Evolutionary conservation across 1,140 invertebrate genomes (phyloP).

Genomic region (Thalassaphorura encarpata): DNA sequence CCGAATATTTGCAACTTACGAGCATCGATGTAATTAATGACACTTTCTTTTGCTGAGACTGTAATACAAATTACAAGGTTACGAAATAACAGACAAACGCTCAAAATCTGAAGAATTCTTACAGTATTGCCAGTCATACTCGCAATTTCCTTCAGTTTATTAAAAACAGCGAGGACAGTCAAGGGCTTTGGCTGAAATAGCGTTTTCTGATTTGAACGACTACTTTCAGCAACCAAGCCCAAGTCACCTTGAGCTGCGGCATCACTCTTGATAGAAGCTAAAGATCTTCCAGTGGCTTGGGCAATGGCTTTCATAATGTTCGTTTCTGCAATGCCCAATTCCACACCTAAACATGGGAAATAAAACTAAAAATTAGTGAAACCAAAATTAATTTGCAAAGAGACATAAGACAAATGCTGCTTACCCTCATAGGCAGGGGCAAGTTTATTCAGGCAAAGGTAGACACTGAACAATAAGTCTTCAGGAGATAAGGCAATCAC

Average conservation of each 20-base stretch:
- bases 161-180: slow-evolving; percentile 61
- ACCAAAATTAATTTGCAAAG: not conserved
- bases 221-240: slow-evolving; percentile 84
- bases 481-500: slow-evolving; percentile 76
- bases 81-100: not conserved
- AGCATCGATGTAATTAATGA: slow-evolving; percentile 85
- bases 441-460: slow-evolving; percentile 89
- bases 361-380: slow-evolving; percentile 30
- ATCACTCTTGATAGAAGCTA: slow-evolving; percentile 77
- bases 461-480: slow-evolving; percentile 81
- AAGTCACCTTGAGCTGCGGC: slow-evolving; percentile 73
- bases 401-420: slow-evolving; percentile 32
- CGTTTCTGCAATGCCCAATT: slow-evolving; percentile 87
- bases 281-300: slow-evolving; percentile 75
- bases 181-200: slow-evolving; percentile 64
- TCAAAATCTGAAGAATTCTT: too few species aligned
- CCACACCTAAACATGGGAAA: slow-evolving; percentile 53
- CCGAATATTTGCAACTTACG: slow-evolving; percentile 79
- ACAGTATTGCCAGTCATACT: slow-evolving; percentile 68
- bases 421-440: slow-evolving; percentile 84
- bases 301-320: slow-evolving; percentile 91
- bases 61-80: slow-evolving; percentile 34
- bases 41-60: slow-evolving; percentile 78
- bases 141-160: slow-evolving; percentile 82
- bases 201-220: slow-evolving; percentile 75